Base-by-base conservation (phyloP, 1,140 invertebrate genomes). In the Drosophila trapezifrons region DNA sequence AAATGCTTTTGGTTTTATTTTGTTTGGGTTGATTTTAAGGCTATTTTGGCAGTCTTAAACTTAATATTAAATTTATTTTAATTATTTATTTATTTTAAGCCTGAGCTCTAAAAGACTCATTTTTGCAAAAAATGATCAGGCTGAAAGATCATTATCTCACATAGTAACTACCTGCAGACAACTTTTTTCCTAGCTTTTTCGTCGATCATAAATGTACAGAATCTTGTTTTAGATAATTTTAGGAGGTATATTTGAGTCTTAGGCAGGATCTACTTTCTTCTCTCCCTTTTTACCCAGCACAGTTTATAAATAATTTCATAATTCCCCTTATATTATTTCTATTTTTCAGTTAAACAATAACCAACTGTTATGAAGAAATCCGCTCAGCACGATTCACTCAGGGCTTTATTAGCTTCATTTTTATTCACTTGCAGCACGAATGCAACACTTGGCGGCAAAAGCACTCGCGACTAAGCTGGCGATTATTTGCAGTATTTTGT, bases 371-470 rank as follows among this genome's bases (percentile, higher is more conserved):
- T 38, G 9, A 13, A 35, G 2, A 67, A 51, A n/a, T 45, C n/a
- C 12, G n/a, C 10, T 32, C n/a, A 22, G 29, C 49, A 56, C 49
- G 25, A 20, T 35, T 37, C 65, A 71, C 40, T 69, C 35, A 43
- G 29, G n/a, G 45, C 65, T 37, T 4, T 20, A 43, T 27, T 29
- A 49, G 42, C 66, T 71, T 57, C 46, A 64, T 63, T 17, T 72
- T 51, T 17, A 54, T 35, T 38, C 56, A 52, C 22, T 56, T 54
- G 56, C 64, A 77, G 20, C 42, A 54, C 67, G 69, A 72, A 72
- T 58, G 73, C 73, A 76, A 76, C 73, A 76, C 73, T 76, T 76
- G 71, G 72, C 72, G 72, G 72, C 51, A 75, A 75, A 75, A 75
- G 27, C 45, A 43, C 37, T 25, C 72, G 72, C 63, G 55, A 69